These are phyloP conservation scores for Chiloscyllium plagiosum DNA, from an alignment of 2,113 vertebrate genomes.

Conservation along the genomic window DNA sequence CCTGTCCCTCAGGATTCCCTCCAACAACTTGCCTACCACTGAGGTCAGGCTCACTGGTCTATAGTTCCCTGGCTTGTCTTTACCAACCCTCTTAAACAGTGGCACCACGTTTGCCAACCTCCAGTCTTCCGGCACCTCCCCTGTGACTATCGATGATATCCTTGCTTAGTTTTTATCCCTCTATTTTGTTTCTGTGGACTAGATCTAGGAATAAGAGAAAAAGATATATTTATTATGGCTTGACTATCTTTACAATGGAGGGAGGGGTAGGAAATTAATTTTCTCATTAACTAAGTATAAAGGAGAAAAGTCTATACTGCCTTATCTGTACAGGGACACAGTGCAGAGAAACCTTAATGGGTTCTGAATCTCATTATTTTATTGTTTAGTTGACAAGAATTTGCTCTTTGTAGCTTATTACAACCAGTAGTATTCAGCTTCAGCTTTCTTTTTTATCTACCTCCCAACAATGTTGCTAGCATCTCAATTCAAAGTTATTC, in stretches of 20 bases:
- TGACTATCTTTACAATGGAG: not conserved
- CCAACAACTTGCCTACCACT: no score
- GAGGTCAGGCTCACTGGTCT: no score
- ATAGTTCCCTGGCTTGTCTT: no score
- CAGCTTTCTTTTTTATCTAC: not conserved
- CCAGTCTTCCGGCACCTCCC: no score
- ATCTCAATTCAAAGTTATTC: not conserved
- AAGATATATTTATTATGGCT: not conserved
- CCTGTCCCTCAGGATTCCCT: no score
- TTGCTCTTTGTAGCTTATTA: not conserved
- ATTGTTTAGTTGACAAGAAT: not conserved
- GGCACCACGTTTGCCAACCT: no score
- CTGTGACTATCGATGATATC: no score
- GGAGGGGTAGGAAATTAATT: not conserved
- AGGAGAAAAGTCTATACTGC: not conserved
- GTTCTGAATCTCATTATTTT: not conserved
- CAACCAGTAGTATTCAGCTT: no score
- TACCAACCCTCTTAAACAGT: no score
- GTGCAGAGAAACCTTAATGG: not conserved
- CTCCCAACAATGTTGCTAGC: not conserved
- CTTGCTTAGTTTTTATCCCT: not conserved
- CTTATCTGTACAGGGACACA: not conserved
- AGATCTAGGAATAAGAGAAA: not conserved
- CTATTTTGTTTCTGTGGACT: not conserved
- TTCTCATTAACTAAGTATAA: not conserved